Conservation (phyloP, 1,140 invertebrate species). For the Plutomurus gul region DNA sequence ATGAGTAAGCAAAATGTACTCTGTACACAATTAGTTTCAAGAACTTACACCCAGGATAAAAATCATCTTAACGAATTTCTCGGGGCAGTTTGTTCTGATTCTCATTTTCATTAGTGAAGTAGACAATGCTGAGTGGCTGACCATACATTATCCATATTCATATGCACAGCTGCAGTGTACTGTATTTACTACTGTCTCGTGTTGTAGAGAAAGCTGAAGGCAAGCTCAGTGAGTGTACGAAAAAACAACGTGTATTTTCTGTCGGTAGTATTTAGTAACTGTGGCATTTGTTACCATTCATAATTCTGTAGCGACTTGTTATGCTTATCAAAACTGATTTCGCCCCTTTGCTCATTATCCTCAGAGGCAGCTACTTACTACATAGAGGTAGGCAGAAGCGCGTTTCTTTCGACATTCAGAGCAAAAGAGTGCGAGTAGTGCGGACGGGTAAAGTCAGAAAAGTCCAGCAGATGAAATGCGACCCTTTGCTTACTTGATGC, state of each 20-base stretch:
- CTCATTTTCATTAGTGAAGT: not conserved
- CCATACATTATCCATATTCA: not conserved
- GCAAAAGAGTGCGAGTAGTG: not conserved
- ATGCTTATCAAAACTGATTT: slow-evolving; percentile 19
- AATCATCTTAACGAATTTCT: slow-evolving; percentile 22
- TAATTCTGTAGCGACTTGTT: not conserved
- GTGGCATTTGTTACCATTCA: not conserved
- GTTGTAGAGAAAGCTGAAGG: too few relatives aligned
- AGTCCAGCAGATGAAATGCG: not conserved
- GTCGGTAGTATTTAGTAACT: too few relatives aligned
- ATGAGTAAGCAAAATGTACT: not conserved
- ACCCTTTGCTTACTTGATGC: not conserved
- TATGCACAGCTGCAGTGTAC: too few relatives aligned
- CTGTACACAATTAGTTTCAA: not conserved
- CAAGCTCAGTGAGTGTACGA: too few relatives aligned
- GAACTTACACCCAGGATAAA: not conserved
- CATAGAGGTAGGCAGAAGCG: not conserved
- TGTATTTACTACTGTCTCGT: too few relatives aligned
- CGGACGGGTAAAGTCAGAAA: not conserved
- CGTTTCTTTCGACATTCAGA: not conserved
- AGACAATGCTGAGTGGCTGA: not conserved
- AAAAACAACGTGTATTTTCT: too few relatives aligned
- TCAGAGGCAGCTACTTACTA: too few relatives aligned
- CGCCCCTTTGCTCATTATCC: slow-evolving; percentile 40
- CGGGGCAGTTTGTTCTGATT: not conserved